Percentiles rank a stretch among this genome's conserved stretches.
Evolutionary conservation across 92 coral and sea anemone species (phyloP).

Genomic region (Palythoa grandiflora): DNA sequence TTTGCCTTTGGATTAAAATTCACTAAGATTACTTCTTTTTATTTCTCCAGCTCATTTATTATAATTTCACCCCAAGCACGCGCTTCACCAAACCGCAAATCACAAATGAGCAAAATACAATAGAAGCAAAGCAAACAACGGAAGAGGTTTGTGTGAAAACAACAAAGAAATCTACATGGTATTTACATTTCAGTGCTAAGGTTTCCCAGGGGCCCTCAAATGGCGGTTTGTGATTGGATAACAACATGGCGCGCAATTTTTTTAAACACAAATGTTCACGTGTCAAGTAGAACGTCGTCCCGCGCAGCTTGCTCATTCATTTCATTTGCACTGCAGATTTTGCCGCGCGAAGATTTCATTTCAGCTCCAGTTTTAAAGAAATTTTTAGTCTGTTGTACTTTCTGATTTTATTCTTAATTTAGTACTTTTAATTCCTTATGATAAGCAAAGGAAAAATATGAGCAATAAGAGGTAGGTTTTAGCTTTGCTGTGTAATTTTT

Average conservation of each 20-base stretch:
- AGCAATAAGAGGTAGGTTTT: conserved; percentile 35
- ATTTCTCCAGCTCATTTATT: not conserved
- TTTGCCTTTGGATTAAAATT: not conserved
- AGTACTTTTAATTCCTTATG: conserved; percentile 37
- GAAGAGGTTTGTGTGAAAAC: not conserved
- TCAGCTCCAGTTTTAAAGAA: conserved; percentile 18
- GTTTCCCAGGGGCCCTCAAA: conserved; percentile 36
- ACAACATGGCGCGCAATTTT: conserved; percentile 30
- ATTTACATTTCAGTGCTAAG: conserved; percentile 23
- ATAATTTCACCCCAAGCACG: conserved; percentile 37
- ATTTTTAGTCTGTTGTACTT: not conserved
- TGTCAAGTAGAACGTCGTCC: conserved; percentile 47
- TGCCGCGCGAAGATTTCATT: conserved; percentile 48
- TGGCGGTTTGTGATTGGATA: conserved; percentile 27
- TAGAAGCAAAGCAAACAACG: conserved; percentile 2
- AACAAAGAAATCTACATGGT: conserved; percentile 49
- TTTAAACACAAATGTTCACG: conserved; percentile 46
- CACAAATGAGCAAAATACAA: conserved; percentile 16
- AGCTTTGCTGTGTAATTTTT: not conserved
- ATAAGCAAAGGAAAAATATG: conserved; percentile 23
- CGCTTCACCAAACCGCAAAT: conserved; percentile 21
- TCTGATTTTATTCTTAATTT: not conserved
- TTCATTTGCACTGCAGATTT: conserved; percentile 59
- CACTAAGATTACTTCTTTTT: not conserved
- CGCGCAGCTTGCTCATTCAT: conserved; percentile 59